These are phyloP conservation scores for Scopus umbretta DNA, from an alignment of 2,113 vertebrate genomes.

Conservation along the genomic window DNA sequence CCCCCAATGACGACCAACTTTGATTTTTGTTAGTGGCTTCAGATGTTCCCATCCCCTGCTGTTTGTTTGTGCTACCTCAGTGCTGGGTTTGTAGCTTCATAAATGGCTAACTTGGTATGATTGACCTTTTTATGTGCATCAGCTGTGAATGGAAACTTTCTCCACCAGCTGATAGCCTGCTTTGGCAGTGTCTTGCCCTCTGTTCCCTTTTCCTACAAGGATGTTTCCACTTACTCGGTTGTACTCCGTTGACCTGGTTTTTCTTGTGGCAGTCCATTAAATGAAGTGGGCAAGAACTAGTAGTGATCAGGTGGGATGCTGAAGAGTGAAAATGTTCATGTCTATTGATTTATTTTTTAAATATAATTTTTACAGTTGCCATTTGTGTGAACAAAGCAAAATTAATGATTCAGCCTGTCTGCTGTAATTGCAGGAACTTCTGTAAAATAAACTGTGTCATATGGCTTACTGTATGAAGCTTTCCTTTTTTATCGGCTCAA, in stretches of 20 bases:
- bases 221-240: background rate
- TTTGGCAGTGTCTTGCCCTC: background rate
- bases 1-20: rapidly evolving
- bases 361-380: rapidly evolving
- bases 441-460: background rate
- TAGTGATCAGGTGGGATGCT: background rate
- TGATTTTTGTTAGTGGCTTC: background rate
- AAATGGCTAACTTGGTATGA: background rate
- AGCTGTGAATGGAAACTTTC: background rate
- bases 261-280: background rate
- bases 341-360: background rate
- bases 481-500: background rate
- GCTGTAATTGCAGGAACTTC: background rate
- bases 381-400: background rate
- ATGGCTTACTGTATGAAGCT: background rate
- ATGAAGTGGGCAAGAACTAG: background rate
- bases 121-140: background rate
- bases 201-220: rapidly evolving
- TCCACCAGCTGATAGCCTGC: background rate
- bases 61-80: background rate
- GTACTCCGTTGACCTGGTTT: background rate
- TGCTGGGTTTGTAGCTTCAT: background rate
- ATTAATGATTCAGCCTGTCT: background rate
- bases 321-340: background rate
- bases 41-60: background rate